Base-by-base conservation (phyloP, 2,113 vertebrate species). In the Gallinago undulata region DNA sequence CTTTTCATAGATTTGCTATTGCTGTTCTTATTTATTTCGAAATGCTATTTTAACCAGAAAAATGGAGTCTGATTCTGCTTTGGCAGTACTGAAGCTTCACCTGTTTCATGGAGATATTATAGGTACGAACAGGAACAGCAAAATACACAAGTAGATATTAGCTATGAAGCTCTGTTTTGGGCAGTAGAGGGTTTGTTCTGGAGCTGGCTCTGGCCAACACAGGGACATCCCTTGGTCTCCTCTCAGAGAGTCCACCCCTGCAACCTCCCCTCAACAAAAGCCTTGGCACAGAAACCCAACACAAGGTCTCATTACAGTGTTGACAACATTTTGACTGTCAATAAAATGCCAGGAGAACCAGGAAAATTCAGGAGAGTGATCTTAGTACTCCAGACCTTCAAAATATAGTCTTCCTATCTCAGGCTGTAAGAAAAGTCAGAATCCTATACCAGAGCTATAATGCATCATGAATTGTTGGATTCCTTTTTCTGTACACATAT, bases 1-100 rank as follows among this genome's bases (percentile, higher is more conserved):
- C 19, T 79, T 94, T 74, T 74, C 68, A 60, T 62, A 62, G 15
- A 51, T 88, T 53, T n/a, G 3, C 57, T 62, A 57, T 62, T 81
- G 45, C n/a, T 79, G 33, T 75, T 79, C 75, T 86, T 69, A 75
- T 62, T 84, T 93, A 89, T 93, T 87, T 78, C 74, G 17, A 93
- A 89, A 84, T 78, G 70, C 4, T 81, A 19, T 51, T 87, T 89
- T 50, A 74, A 75, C 4, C 19, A 81, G 50, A 86, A 92, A 88
- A 89, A 66, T 0, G 0, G 0, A 2, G 2, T 50, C 64, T 74
- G 16, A 37, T 33, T 80, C 60, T 74, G 12, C 7, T 89, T 84
- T 77, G 59, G 50, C 28, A 37, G 11, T 70, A 41, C 14, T 31
- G 47, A 87, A 77, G 1, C 3, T 74, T 86, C 33, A 45, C 4